Percentiles rank a stretch among this genome's conserved stretches.
Conservation (phyloP, 1,140 invertebrate genomes). For the Drosophila varians region DNA sequence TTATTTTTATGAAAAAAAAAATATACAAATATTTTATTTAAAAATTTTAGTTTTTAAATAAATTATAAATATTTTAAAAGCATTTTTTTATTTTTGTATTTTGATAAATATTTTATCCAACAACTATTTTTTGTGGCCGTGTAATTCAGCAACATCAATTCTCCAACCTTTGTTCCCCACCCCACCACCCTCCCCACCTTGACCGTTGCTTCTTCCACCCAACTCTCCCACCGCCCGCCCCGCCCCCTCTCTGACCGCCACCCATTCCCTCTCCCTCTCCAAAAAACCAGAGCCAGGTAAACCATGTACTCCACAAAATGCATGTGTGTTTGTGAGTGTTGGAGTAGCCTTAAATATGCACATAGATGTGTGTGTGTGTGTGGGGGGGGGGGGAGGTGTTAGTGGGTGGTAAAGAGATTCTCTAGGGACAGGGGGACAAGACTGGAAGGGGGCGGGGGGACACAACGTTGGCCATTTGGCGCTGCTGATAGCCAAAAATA, state of each 20-base stretch:
- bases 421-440: neutral
- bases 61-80: no score
- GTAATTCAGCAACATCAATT: constrained; percentile 33
- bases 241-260: neutral
- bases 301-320: constrained; percentile 39
- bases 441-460: neutral
- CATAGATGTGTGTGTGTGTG: neutral
- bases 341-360: constrained; percentile 33
- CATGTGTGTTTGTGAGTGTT: constrained; percentile 25
- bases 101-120: neutral
- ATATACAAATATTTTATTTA: no score
- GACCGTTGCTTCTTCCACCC: neutral
- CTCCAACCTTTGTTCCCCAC: constrained; percentile 2
- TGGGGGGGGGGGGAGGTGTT: neutral
- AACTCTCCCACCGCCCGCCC: neutral
- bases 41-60: no score
- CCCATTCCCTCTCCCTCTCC: neutral
- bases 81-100: no score
- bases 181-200: no score
- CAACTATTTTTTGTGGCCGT: neutral
- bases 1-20: no score
- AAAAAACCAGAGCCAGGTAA: constrained; percentile 40
- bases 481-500: constrained; percentile 64
- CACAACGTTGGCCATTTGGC: constrained; percentile 61
- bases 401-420: neutral